phyloP scores from a whole-genome alignment of 2,888 invertebrate genomes.

The Tetropium fuscum region DNA sequence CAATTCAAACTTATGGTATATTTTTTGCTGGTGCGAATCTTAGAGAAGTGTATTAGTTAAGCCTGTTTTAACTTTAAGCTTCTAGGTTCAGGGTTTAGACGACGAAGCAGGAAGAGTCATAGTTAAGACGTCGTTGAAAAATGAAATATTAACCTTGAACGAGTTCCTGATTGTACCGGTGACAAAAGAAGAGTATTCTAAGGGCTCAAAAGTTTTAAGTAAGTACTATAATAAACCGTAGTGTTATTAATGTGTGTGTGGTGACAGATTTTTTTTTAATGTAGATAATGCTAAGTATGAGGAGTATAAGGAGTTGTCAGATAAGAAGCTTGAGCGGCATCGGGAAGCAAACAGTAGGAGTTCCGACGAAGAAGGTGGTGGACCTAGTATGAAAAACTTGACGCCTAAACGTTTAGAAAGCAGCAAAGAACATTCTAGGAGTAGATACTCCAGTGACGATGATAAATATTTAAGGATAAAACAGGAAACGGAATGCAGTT shows the following conservation, averaged over 20 bases:
- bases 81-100: constrained; percentile 82
- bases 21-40: no score
- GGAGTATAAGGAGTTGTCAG: constrained; percentile 68
- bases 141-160: constrained; percentile 76
- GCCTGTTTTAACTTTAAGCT: no score
- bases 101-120: constrained; percentile 85
- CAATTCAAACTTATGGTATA: no score
- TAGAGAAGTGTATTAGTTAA: no score
- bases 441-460: not conserved
- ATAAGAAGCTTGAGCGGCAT: constrained; percentile 41
- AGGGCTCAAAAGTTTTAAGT: constrained; percentile 90
- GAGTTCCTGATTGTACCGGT: constrained; percentile 85
- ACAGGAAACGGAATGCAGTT: not conserved
- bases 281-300: constrained; percentile 79
- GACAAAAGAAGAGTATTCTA: constrained; percentile 81
- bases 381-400: constrained; percentile 44
- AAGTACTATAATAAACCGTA: constrained; percentile 64
- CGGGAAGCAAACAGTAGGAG: constrained; percentile 33
- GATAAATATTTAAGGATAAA: not conserved
- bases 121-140: constrained; percentile 79
- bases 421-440: not conserved
- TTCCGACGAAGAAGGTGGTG: constrained; percentile 32
- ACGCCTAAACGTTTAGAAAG: constrained; percentile 38
- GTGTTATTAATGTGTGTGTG: not conserved
- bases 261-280: constrained; percentile 50